phyloP scores from a whole-genome alignment of 2,113 vertebrate species.

The Chunga burmeisteri region DNA sequence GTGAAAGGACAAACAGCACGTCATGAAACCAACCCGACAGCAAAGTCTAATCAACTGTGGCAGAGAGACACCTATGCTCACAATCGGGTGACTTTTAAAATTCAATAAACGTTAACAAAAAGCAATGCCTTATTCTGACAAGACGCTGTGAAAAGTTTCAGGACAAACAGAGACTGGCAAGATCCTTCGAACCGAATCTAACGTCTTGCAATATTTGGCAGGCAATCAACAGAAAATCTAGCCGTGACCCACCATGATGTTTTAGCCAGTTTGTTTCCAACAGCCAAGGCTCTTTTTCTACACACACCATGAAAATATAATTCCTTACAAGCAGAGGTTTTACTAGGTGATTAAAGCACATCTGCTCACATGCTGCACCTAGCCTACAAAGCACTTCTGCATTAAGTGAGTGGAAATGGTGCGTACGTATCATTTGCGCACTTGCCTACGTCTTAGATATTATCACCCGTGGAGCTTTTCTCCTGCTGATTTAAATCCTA shows the following conservation, averaged over 20 bases:
- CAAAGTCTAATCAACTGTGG: fast-evolving
- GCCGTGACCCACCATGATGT: neutral
- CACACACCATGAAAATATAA: neutral
- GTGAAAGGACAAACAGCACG: neutral
- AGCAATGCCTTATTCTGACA: neutral
- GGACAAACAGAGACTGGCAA: neutral
- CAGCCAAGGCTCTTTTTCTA: neutral
- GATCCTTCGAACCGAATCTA: fast-evolving
- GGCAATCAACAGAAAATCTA: fast-evolving
- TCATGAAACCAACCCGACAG: neutral
- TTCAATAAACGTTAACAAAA: fast-evolving
- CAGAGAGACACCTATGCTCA: neutral
- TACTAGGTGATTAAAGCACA: fast-evolving
- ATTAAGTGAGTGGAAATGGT: fast-evolving
- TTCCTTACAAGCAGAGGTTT: neutral
- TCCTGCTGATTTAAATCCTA: too few relatives aligned
- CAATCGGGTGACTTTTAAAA: fast-evolving
- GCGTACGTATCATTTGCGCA: fast-evolving
- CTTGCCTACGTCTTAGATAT: too few relatives aligned
- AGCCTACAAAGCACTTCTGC: too few relatives aligned
- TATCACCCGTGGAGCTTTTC: neutral
- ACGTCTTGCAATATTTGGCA: fast-evolving
- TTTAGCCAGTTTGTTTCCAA: neutral
- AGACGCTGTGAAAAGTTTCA: fast-evolving
- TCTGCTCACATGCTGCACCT: neutral